Conservation (phyloP, 2,888 invertebrate genomes). For the Bhutanitis thaidina region DNA sequence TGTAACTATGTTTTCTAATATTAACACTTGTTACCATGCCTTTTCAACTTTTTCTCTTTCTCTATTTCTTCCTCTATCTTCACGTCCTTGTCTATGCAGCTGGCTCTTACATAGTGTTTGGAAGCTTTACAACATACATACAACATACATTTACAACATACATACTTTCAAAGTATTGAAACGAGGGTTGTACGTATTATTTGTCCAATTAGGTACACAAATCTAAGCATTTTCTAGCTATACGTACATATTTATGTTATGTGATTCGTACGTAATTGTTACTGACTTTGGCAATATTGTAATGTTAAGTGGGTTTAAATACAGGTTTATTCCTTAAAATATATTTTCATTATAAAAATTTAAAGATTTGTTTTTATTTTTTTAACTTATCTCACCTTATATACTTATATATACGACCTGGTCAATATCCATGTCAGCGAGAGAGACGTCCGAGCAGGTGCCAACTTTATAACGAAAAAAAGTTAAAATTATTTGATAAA, state of each 20-base stretch:
- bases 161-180: background rate
- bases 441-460: too few species aligned
- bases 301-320: slow-evolving; percentile 9
- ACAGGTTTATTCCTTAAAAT: slow-evolving; percentile 28
- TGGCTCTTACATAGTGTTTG: too few species aligned
- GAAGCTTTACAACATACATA: too few species aligned
- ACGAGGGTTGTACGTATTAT: background rate
- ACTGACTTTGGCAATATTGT: background rate
- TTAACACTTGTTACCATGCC: slow-evolving; percentile 7
- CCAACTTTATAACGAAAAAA: too few species aligned
- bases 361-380: too few species aligned
- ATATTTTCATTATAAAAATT: slow-evolving; percentile 28
- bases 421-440: too few species aligned
- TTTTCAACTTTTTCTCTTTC: background rate
- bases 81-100: background rate
- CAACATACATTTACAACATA: background rate
- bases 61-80: background rate
- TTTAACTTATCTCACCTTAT: too few species aligned
- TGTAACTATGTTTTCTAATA: too few species aligned
- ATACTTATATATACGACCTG: too few species aligned
- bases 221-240: background rate
- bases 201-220: background rate
- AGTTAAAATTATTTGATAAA: too few species aligned
- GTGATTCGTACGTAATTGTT: background rate
- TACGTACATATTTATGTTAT: background rate